Evolutionary conservation across 2,888 invertebrate genomes (phyloP).

Genomic region (Matsumyia berberina): DNA sequence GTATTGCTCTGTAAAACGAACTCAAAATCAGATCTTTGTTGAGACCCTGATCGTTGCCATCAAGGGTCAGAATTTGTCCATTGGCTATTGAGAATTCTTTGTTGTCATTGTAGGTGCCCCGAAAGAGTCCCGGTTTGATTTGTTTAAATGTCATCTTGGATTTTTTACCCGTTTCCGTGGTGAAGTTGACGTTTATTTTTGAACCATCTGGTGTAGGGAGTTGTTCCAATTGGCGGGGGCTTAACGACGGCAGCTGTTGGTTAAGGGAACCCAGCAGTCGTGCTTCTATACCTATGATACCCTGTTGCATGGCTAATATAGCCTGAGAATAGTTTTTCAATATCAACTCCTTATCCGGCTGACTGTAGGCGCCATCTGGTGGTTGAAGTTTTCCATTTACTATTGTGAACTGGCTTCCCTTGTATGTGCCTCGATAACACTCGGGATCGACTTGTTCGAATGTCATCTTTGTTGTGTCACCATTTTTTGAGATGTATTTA

Average conservation of each 20-base stretch:
- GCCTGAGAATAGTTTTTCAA: constrained; percentile 51
- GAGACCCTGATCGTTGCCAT: constrained; percentile 8
- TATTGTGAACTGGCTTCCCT: constrained; percentile 43
- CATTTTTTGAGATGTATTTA: constrained; percentile 47
- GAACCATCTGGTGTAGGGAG: constrained; percentile 36
- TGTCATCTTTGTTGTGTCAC: constrained; percentile 41
- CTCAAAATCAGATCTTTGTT: constrained; percentile 55
- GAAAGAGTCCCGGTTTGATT: constrained; percentile 63
- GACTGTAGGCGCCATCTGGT: constrained; percentile 18
- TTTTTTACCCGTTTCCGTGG: constrained; percentile 56
- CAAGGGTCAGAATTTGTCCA: constrained; percentile 49
- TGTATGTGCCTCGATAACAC: constrained; percentile 28
- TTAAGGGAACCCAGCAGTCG: background rate
- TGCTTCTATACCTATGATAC: constrained; percentile 36
- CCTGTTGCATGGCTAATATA: constrained; percentile 51
- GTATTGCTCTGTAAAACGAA: constrained; percentile 53
- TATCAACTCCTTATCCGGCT: constrained; percentile 44
- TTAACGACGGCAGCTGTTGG: background rate
- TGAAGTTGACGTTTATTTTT: constrained; percentile 59
- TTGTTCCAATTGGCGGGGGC: constrained; percentile 5
- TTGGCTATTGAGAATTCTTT: constrained; percentile 54
- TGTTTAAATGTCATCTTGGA: constrained; percentile 60
- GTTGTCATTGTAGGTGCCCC: constrained; percentile 43
- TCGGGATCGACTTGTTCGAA: constrained; percentile 49
- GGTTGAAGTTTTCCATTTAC: constrained; percentile 28